Percentiles rank a stretch among this genome's conserved stretches.
These are phyloP conservation scores for Teinopalpus imperialis DNA, from an alignment of 2,888 invertebrate species.

Conservation along the genomic window DNA sequence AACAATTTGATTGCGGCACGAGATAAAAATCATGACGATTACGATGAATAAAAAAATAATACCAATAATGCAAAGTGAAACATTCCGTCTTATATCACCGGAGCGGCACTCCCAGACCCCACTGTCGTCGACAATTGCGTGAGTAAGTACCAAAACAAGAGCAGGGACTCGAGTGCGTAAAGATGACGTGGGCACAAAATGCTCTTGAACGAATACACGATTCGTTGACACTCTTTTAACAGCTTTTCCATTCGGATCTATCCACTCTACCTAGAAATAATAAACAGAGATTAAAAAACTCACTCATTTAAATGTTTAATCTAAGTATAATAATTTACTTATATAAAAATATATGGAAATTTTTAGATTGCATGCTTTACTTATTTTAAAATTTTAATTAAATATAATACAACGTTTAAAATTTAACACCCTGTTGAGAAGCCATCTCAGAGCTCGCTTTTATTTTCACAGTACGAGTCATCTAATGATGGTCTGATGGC, in stretches of 20 bases:
- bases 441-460: too few relatives aligned
- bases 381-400: too few relatives aligned
- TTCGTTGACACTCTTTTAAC: conserved; percentile 43
- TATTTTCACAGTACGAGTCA: too few relatives aligned
- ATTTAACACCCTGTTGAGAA: too few relatives aligned
- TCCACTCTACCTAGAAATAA: conserved; percentile 56
- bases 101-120: conserved; percentile 58
- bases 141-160: conserved; percentile 45
- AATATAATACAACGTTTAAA: too few relatives aligned
- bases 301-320: too few relatives aligned
- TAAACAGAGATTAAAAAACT: background rate
- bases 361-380: too few relatives aligned
- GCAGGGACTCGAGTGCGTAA: conserved; percentile 42
- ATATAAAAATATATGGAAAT: too few relatives aligned
- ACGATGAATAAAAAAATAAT: conserved; percentile 36
- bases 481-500: too few relatives aligned
- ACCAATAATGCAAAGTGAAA: conserved; percentile 63
- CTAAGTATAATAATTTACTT: too few relatives aligned
- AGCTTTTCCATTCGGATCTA: conserved; percentile 46
- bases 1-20: too few relatives aligned
- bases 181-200: conserved; percentile 38
- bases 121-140: conserved; percentile 47
- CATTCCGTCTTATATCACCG: conserved; percentile 40
- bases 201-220: conserved; percentile 55
- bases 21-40: too few relatives aligned